These are phyloP conservation scores for Amiota mariae DNA, from an alignment of 2,888 invertebrate species.

Conservation along the genomic window DNA sequence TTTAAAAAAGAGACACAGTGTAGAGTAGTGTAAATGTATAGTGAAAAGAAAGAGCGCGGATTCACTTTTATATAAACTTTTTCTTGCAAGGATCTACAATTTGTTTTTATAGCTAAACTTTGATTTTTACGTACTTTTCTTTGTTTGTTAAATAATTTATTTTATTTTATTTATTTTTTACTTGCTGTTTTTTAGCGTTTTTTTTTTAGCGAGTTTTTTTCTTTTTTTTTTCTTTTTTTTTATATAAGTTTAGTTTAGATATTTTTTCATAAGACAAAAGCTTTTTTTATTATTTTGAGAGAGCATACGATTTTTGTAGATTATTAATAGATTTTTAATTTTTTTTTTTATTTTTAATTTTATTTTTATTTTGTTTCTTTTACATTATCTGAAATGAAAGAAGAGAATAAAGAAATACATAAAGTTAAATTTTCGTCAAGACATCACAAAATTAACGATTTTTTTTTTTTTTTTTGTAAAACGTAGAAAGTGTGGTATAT, in stretches of 20 bases:
- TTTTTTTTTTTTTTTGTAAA: slow-evolving; percentile 27
- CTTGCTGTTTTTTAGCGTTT: slow-evolving; percentile 14
- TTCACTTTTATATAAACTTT: too few relatives aligned
- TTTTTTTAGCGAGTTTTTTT: slow-evolving; percentile 14
- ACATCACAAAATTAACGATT: background rate
- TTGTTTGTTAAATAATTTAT: slow-evolving; percentile 39
- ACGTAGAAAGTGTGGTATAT: slow-evolving; percentile 19
- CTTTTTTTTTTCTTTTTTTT: slow-evolving; percentile 26
- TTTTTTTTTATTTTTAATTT: slow-evolving; percentile 44
- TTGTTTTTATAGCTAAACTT: too few relatives aligned
- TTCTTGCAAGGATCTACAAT: too few relatives aligned
- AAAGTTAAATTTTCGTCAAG: slow-evolving; percentile 59
- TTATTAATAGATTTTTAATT: too few relatives aligned
- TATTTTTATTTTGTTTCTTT: slow-evolving; percentile 48
- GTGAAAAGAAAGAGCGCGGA: too few relatives aligned
- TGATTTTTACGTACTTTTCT: slow-evolving; percentile 30
- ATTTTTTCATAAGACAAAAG: too few relatives aligned
- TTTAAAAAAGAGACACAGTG: too few relatives aligned
- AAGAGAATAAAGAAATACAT: slow-evolving; percentile 65
- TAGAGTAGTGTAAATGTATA: too few relatives aligned
- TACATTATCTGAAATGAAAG: slow-evolving; percentile 72
- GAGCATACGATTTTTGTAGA: too few relatives aligned
- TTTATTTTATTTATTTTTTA: slow-evolving; percentile 17
- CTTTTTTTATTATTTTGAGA: too few relatives aligned
- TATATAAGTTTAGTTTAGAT: slow-evolving; percentile 11